These are phyloP conservation scores for Nibea coibor DNA, from an alignment of 2,113 vertebrate species.

Conservation along the genomic window DNA sequence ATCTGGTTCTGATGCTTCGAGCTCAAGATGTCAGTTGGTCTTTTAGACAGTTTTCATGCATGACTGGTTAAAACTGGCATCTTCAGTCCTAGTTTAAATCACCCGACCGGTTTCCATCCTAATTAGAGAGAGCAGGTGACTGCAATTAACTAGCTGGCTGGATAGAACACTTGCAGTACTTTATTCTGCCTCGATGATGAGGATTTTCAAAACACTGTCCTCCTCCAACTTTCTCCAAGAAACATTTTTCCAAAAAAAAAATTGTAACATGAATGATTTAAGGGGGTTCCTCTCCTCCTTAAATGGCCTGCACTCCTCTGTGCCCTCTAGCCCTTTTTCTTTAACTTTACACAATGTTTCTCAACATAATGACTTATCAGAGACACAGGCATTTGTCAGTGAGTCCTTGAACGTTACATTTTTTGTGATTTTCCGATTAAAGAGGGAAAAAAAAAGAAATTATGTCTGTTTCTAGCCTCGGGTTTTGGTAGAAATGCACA, in stretches of 20 bases:
- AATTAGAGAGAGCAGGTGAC: not conserved
- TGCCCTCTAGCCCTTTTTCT: no score
- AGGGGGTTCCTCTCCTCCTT: not conserved
- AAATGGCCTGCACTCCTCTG: not conserved
- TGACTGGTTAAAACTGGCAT: conserved; percentile 5
- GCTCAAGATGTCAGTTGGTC: not conserved
- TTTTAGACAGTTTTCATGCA: not conserved
- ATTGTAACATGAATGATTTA: not conserved
- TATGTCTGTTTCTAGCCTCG: not conserved
- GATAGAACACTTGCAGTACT: not conserved
- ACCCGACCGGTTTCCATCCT: not conserved
- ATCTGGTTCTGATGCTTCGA: not conserved
- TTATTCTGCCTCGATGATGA: not conserved
- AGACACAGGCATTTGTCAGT: not conserved
- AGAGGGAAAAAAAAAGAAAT: no score
- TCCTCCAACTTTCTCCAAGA: not conserved
- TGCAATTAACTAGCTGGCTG: not conserved
- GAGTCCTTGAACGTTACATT: not conserved
- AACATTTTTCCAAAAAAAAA: not conserved
- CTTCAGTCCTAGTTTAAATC: not conserved
- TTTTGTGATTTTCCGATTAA: not conserved
- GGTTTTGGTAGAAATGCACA: not conserved
- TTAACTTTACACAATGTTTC: not conserved
- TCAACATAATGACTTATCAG: not conserved
- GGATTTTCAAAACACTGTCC: not conserved